phyloP scores from a whole-genome alignment of 2,113 vertebrate genomes.

The Pangasianodon gigas region DNA sequence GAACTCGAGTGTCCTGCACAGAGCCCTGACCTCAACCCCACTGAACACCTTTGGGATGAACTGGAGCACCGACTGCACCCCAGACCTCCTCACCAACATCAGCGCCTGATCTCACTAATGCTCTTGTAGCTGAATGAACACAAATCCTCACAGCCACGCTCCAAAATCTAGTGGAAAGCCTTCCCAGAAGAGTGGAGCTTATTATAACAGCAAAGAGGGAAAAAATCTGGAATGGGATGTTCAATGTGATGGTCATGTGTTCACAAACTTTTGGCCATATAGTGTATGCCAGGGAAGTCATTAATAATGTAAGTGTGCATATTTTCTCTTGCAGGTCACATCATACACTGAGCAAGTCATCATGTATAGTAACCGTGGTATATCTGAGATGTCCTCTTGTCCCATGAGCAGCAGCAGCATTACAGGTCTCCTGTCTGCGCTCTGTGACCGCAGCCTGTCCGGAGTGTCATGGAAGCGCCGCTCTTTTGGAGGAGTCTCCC shows the following conservation, averaged over 20 bases:
- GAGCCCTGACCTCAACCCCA: neutral
- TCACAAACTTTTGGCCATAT: neutral
- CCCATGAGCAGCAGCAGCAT: slow-evolving; percentile 74
- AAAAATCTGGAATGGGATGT: neutral
- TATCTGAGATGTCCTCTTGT: neutral
- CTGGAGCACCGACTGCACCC: neutral
- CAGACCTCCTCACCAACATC: neutral
- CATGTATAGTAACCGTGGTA: slow-evolving; percentile 44
- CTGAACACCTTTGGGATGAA: neutral
- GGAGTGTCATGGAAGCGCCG: slow-evolving; percentile 79
- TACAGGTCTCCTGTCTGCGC: slow-evolving; percentile 80
- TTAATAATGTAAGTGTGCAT: neutral
- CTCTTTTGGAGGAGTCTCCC: slow-evolving; percentile 67
- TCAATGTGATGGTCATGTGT: neutral
- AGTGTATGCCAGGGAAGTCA: neutral
- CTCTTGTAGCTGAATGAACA: neutral
- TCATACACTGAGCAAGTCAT: neutral
- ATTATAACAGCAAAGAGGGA: neutral
- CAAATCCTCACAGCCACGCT: neutral
- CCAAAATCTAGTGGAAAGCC: neutral
- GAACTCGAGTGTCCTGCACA: no score
- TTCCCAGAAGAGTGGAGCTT: neutral
- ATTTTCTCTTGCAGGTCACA: slow-evolving; percentile 4
- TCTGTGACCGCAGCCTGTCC: slow-evolving; percentile 84
- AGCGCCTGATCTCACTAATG: neutral